Evolutionary conservation across 2,797 vertebrate genomes (phyloP), one percentile per base, ranked within the genome.

Genomic region (Peromyscus aztecus): DNA sequence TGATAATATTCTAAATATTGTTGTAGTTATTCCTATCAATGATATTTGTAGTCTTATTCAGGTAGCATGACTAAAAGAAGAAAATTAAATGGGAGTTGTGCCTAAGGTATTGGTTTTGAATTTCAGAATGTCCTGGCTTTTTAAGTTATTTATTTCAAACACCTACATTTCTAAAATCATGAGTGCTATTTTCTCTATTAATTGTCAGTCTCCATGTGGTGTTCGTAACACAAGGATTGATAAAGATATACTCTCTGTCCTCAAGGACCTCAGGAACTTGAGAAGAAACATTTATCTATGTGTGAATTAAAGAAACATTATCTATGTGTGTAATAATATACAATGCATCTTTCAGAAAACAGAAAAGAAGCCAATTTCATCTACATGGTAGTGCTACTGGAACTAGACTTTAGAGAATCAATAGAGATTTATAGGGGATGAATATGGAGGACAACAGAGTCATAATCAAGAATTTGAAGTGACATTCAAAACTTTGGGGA

Each of bases 41-140:
- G 17, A 49, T 34, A 59, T 43, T 24, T 82, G 52, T 13, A 34
- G 27, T 95, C 19, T n/a, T 37, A 40, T 93, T 88, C 34, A 76
- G 43, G 75, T 4, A 75, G 34, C 10, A 65, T 16, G 11, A 82
- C 14, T 87, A 85, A 65, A 29, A 57, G 34, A 81, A 27, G 21
- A 77, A 59, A 67, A 85, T 34, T 88, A 80, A 57, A 61, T 55
- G n/a, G 1, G 27, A 61, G 49, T 43, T 46, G 71, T 75, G 11
- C 49, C 21, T 78, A 92, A 94, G 57, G 1, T 13, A 91, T 37
- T 93, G 40, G n/a, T 76, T 94, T 55, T 91, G 65, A 63, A 37
- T 57, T 14, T 46, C 34, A 85, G 11, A 77, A 6, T 4, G 95
- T 21, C 19, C 16, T 63, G 16, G 27, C 37, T 69, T 61, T 1